Percentiles rank a stretch among this genome's conserved stretches.
Conservation (phyloP, 2,797 vertebrate genomes). For the Labeo calbasu region DNA sequence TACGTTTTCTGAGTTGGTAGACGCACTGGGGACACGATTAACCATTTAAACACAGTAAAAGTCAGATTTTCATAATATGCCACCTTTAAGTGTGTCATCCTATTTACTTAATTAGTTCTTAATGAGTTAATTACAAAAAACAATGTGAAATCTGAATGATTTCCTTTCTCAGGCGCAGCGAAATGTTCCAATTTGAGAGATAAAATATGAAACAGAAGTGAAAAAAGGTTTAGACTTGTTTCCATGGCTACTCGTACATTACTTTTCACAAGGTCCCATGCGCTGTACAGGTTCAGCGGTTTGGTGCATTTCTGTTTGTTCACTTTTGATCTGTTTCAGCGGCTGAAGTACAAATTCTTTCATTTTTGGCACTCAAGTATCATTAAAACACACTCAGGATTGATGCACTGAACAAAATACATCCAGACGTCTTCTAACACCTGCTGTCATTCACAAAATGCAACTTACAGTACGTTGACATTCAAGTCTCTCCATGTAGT, state of each 20-base stretch:
- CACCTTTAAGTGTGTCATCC: neutral
- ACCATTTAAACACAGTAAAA: too few species aligned
- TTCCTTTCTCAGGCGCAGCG: neutral
- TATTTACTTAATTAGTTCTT: neutral
- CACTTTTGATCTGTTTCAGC: conserved; percentile 19
- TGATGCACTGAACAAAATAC: neutral
- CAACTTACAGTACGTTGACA: conserved; percentile 21
- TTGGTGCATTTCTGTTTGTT: conserved; percentile 3
- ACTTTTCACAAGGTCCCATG: conserved; percentile 35
- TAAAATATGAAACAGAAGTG: neutral
- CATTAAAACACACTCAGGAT: neutral
- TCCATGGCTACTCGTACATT: conserved; percentile 49
- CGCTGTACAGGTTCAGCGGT: neutral
- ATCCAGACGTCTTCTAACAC: neutral
- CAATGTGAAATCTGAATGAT: neutral
- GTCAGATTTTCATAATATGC: too few species aligned
- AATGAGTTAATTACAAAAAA: neutral
- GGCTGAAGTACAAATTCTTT: neutral
- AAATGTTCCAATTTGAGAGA: conserved; percentile 17
- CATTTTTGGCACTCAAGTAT: neutral
- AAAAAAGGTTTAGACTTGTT: conserved; percentile 28
- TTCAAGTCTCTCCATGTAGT: conserved; percentile 26
- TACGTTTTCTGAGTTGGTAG: too few species aligned
- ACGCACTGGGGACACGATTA: too few species aligned
- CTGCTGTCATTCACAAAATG: conserved; percentile 13